phyloP scores from a whole-genome alignment of 1,140 invertebrate species.

The Drosophila kohkoa region DNA sequence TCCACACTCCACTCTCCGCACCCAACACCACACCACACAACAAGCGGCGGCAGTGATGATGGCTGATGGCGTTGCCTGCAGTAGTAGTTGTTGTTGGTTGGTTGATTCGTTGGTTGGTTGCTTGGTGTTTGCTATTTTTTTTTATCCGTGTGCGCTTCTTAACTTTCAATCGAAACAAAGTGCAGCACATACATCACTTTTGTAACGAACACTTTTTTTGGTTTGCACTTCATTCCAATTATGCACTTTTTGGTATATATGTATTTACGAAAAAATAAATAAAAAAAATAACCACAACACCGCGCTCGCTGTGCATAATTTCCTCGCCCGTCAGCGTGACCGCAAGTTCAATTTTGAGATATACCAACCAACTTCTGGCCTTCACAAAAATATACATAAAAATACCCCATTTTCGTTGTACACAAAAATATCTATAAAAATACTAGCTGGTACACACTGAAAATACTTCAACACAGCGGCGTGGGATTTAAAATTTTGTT shows the following conservation, averaged over 20 bases:
- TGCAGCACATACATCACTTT: constrained; percentile 47
- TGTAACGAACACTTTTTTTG: constrained; percentile 33
- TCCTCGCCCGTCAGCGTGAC: constrained; percentile 37
- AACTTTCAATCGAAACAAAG: constrained; percentile 45
- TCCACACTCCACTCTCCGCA: constrained; percentile 4
- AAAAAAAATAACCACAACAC: constrained; percentile 65
- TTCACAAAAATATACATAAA: neutral
- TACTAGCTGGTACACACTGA: neutral
- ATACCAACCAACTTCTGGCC: neutral
- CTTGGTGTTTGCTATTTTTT: too few relatives aligned
- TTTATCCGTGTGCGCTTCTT: neutral
- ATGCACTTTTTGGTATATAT: constrained; percentile 52
- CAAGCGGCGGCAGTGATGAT: constrained; percentile 7
- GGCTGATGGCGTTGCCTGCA: constrained; percentile 43
- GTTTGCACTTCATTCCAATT: constrained; percentile 58
- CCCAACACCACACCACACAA: neutral
- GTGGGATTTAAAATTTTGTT: too few relatives aligned
- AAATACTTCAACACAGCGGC: neutral
- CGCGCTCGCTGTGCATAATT: constrained; percentile 56
- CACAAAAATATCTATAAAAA: neutral
- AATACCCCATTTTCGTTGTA: neutral
- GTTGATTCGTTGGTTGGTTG: too few relatives aligned
- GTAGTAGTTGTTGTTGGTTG: constrained; percentile 17
- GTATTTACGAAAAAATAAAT: constrained; percentile 75
- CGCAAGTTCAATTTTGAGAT: neutral